These are phyloP conservation scores for Ephialtes manifestator DNA, from an alignment of 2,888 invertebrate species.

Conservation along the genomic window DNA sequence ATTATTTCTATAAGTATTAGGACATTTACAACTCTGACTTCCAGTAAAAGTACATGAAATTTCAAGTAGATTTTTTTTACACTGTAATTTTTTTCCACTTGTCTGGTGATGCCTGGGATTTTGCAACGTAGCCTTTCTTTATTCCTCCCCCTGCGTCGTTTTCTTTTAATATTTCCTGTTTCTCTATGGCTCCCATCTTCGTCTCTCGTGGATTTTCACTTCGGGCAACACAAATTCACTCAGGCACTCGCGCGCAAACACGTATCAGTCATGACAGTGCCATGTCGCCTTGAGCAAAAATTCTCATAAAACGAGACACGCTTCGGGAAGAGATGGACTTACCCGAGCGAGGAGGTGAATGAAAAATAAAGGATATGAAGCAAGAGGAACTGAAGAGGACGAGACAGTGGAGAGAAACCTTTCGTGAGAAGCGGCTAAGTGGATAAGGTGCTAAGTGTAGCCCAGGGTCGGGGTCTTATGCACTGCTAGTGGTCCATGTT, in stretches of 20 bases:
- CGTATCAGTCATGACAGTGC: constrained; percentile 80
- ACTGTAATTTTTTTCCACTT: constrained; percentile 77
- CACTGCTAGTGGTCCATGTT: constrained; percentile 59
- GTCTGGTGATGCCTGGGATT: constrained; percentile 77
- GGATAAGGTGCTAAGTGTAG: constrained; percentile 85
- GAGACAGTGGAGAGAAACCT: constrained; percentile 76
- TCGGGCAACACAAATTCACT: constrained; percentile 32
- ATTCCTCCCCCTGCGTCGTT: constrained; percentile 24
- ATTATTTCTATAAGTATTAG: too few relatives aligned
- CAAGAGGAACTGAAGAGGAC: constrained; percentile 60
- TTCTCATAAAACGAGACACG: constrained; percentile 83
- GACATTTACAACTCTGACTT: too few relatives aligned
- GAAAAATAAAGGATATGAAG: constrained; percentile 45
- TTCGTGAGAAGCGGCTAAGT: constrained; percentile 84
- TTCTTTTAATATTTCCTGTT: constrained; percentile 44
- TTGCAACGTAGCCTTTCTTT: constrained; percentile 68
- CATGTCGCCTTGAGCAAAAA: constrained; percentile 83
- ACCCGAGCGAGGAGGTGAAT: constrained; percentile 49
- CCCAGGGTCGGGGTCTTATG: constrained; percentile 72
- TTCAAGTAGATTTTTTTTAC: too few relatives aligned
- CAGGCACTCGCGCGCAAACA: constrained; percentile 26
- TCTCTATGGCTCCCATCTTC: constrained; percentile 40
- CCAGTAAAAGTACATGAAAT: too few relatives aligned
- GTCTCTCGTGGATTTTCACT: constrained; percentile 66
- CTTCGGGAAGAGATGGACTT: constrained; percentile 74